Base-by-base conservation (phyloP, 2,797 vertebrate genomes). In the Bovichtus variegatus region DNA sequence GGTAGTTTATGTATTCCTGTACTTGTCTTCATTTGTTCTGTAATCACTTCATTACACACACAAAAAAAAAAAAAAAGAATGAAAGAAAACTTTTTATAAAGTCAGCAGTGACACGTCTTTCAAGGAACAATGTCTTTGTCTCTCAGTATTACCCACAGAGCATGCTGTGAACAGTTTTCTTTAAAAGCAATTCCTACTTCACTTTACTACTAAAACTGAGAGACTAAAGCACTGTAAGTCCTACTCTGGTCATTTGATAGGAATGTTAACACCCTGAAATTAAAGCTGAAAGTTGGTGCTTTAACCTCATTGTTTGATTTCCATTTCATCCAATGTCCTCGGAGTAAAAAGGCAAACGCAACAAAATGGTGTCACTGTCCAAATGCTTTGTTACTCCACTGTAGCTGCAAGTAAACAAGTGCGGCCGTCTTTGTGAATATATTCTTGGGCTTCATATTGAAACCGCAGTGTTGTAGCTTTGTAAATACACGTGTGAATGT, bases 31-130 rank as follows among this genome's bases (percentile, higher is more conserved):
- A 34, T 8, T 34, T 34, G 31, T 34, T 34, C 8, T 34, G 31
- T 7, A 34, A 34, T 34, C 31, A 34, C 8, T 34, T 34, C 31
- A 34, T 34, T 34, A 34, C 31, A 34, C 34, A 27, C 27, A 27
- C 5, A 27, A 34, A 8, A 7, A 2, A 34, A 9, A 31, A n/a
- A n/a, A n/a, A 2, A 2, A 34, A 34, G n/a, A n/a, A n/a, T n/a
- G n/a, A n/a, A n/a, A n/a, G n/a, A n/a, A 69, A 76, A 40, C 46
- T 25, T 41, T 64, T 51, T 13, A 63, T 54, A 78, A 64, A 62
- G 54, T 50, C 7, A 34, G 29, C 19, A 71, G 31, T 40, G 57
- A 55, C 51, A 36, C 21, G 2, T 44, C 34, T 66, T 60, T 67
- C 29, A 25, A 54, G 40, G 29, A 13, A 70, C 25, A 59, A 41